A percentile compares a stretch with the other conserved stretches of the same genome.
phyloP scores from a whole-genome alignment of 1,140 invertebrate species.

The Maniola jurtina region DNA sequence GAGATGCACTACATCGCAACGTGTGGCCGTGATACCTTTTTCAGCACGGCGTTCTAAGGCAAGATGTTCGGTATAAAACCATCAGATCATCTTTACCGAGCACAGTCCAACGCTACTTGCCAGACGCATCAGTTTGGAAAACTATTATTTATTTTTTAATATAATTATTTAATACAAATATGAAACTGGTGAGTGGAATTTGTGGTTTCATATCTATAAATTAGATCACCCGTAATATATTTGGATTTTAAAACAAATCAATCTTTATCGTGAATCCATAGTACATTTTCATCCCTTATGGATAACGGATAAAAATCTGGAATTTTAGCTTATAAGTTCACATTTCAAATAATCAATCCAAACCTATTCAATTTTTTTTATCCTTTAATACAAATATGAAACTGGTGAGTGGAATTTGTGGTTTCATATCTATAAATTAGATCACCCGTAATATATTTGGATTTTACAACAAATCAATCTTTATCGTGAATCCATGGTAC shows the following conservation, averaged over 20 bases:
- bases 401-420: not conserved
- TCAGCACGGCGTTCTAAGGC: constrained; percentile 47
- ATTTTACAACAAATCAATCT: not conserved
- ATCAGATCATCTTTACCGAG: constrained; percentile 31
- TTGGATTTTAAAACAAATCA: not conserved
- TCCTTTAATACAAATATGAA: no score
- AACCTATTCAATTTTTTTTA: no score
- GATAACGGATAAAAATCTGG: no score
- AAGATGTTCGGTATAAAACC: constrained; percentile 51
- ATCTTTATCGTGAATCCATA: not conserved
- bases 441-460: not conserved
- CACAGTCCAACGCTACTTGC: constrained; percentile 43
- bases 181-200: constrained; percentile 44
- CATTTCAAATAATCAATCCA: no score
- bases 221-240: not conserved
- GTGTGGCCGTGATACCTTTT: constrained; percentile 51
- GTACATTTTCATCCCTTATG: no score
- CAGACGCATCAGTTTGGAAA: constrained; percentile 33
- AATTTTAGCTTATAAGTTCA: no score
- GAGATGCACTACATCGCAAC: constrained; percentile 28
- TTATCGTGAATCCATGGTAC: no score
- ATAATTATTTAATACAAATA: constrained; percentile 26
- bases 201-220: constrained; percentile 10
- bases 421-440: constrained; percentile 3
- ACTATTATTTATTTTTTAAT: constrained; percentile 7